These are phyloP conservation scores for Furcula furcula DNA, from an alignment of 2,888 invertebrate species.

Conservation along the genomic window DNA sequence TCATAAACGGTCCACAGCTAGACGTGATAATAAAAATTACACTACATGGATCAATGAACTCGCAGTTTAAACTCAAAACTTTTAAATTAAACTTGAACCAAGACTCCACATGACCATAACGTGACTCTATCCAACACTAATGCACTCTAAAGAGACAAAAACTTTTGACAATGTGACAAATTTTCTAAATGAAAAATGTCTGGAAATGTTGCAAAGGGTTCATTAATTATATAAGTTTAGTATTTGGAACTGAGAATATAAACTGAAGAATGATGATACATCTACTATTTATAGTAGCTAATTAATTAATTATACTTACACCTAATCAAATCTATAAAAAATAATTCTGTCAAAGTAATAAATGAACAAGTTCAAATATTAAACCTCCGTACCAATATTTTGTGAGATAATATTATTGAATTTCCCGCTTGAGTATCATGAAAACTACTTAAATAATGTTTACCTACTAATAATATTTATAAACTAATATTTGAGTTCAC, in stretches of 20 bases:
- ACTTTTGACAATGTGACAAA: constrained; percentile 43
- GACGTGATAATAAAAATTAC: constrained; percentile 21
- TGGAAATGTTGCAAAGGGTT: constrained; percentile 13
- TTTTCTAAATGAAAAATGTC: constrained; percentile 51
- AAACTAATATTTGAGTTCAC: neutral
- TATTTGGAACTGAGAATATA: no score
- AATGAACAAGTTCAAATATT: no score
- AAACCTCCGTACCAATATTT: neutral
- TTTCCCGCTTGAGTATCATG: neutral
- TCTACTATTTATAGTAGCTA: no score
- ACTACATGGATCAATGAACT: constrained; percentile 36
- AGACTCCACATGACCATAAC: constrained; percentile 42
- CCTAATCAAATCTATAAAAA: no score
- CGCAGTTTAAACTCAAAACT: constrained; percentile 37
- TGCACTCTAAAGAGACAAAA: constrained; percentile 34
- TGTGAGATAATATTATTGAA: neutral
- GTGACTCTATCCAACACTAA: constrained; percentile 35
- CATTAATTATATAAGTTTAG: no score
- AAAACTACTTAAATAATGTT: neutral
- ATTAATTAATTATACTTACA: no score
- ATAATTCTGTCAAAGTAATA: no score
- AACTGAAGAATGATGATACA: no score
- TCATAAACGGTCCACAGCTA: constrained; percentile 6
- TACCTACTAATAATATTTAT: neutral
- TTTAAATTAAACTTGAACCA: constrained; percentile 55